Evolutionary conservation across 2,888 invertebrate species (phyloP).

Genomic region (Thalpophila matura): DNA sequence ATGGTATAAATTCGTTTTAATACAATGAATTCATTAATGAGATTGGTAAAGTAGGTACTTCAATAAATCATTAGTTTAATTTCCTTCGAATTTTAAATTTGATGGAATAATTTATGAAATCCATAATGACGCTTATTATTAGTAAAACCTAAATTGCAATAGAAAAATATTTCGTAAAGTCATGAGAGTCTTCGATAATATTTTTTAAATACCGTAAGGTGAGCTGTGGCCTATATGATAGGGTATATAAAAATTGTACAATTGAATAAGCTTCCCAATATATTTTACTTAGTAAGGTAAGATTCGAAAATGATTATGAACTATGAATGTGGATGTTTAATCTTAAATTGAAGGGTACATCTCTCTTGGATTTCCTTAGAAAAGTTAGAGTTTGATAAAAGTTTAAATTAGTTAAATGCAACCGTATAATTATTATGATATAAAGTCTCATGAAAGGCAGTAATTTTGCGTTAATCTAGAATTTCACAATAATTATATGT

Average conservation of each 20-base stretch:
- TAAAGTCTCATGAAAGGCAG: neutral
- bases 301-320: conserved; percentile 37
- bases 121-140: neutral
- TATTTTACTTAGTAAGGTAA: conserved; percentile 38
- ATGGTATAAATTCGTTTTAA: conserved; percentile 10
- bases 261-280: conserved; percentile 39
- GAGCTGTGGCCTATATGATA: conserved; percentile 32
- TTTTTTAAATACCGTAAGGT: conserved; percentile 7
- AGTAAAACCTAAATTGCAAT: neutral
- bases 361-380: neutral
- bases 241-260: conserved; percentile 44
- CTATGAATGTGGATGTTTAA: conserved; percentile 36
- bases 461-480: neutral
- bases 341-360: conserved; percentile 3
- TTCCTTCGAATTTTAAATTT: neutral
- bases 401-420: conserved; percentile 15
- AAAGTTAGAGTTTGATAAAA: neutral
- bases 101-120: neutral
- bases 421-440: neutral
- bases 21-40: neutral
- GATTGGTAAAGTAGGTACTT: conserved; percentile 2
- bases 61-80: neutral
- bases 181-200: neutral
- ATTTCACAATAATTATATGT: too few relatives aligned
- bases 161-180: neutral